phyloP scores from a whole-genome alignment of 2,888 invertebrate genomes.

The Elaeidobius kamerunicus region DNA sequence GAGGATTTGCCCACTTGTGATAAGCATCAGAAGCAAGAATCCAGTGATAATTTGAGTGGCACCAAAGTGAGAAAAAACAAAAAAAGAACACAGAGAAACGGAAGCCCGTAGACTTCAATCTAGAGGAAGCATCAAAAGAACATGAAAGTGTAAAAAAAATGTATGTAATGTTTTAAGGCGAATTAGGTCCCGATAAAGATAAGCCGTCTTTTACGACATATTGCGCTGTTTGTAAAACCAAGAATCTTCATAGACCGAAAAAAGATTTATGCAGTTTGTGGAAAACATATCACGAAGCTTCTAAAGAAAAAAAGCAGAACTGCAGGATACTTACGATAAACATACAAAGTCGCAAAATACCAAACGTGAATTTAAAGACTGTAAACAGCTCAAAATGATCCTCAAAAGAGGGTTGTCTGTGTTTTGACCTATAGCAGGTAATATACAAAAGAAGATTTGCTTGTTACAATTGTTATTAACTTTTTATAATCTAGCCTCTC shows the following conservation, averaged over 20 bases:
- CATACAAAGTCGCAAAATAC: constrained; percentile 7
- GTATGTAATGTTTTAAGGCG: constrained; percentile 3
- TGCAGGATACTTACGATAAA: constrained; percentile 2
- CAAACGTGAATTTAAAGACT: background rate
- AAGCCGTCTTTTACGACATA: constrained; percentile 10
- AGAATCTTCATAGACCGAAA: constrained; percentile 13
- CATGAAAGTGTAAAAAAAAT: constrained; percentile 6
- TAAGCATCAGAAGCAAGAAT: too few species aligned
- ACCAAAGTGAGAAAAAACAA: too few species aligned
- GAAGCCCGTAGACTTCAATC: too few species aligned
- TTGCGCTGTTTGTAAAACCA: background rate
- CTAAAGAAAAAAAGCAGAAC: constrained; percentile 10
- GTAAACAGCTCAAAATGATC: background rate
- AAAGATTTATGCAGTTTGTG: constrained; percentile 21
- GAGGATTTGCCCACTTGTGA: too few species aligned
- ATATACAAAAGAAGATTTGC: constrained; percentile 9
- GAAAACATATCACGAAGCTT: constrained; percentile 5
- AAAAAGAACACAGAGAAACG: too few species aligned
- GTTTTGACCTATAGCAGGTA: constrained; percentile 23
- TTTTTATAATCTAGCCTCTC: background rate
- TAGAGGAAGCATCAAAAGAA: too few species aligned
- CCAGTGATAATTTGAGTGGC: too few species aligned
- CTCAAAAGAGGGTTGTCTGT: too few species aligned
- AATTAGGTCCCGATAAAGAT: background rate
- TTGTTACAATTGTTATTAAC: constrained; percentile 5